Evolutionary conservation across 1,140 invertebrate species (phyloP), one percentile per base, ranked within the genome.

Genomic region (Bombus huntii): DNA sequence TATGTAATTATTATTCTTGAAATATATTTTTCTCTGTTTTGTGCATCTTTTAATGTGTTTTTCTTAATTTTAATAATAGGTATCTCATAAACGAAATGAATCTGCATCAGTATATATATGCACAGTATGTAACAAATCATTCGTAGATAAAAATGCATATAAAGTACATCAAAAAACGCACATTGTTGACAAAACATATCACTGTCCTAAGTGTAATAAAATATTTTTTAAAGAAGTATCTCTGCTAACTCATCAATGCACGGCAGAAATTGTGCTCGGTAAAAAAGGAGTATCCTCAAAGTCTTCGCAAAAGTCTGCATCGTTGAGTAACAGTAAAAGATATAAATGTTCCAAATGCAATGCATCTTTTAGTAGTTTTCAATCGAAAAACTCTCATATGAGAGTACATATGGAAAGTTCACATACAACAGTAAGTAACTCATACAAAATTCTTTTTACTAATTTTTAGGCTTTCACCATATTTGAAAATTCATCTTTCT

Each of bases 151-250:
- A 62, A 80, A 59, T 39, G n/a, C 85, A 28, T 90, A 91, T 13
- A 92, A 92, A 62, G 22, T 75, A 13, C 93, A 94, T 77, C 90
- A 93, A 72, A 91, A 92, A 53, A 92, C 90, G 72, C 93, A 94
- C 62, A 84, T 85, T 1, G 86, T 94, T 9, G 90, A 92, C 39
- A 93, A 91, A 85, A 93, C 93, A 57, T 94, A 93, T 89, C 93
- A 93, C 44, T 94, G 93, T 77, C 78, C 91, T 34, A 93, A 93
- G 72, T 94, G 93, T 81, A 93, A 94, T 76, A 94, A 94, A 74
- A 90, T 94, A 77, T 94, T 94, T 76, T 94, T 94, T 83, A 94
- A 94, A 89, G 92, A 94, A 85, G 88, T 93, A 62, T 93, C 92
- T 15, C 59, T 94, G 5, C 87, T 92, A 44, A 88, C 92, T 8